Base-by-base conservation (phyloP, 2,797 vertebrate genomes). In the Triplophysa bombifrons region DNA sequence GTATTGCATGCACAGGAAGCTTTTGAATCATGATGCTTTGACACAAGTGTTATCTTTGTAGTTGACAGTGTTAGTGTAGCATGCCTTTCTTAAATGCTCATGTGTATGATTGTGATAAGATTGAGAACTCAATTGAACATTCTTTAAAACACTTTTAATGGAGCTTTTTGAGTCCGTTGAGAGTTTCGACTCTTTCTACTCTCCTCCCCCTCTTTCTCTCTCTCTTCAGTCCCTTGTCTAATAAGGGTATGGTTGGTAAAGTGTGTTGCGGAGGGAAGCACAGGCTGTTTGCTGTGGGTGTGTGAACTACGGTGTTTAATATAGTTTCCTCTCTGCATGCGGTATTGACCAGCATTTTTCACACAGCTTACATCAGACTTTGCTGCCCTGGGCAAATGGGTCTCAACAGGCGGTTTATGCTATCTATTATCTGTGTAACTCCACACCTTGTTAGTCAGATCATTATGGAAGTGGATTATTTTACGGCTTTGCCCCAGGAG, bases 401-500 rank as follows among this genome's bases (percentile, higher is more conserved):
- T 19, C 65, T 50, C 58, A 46, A 69, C 67, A 14, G 75, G 64
- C 65, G 78, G 55, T 72, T 85, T 81, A 80, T 76, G 46, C 71
- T 41, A 64, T 72, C 67, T 44, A 55, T 81, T 81, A 72, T 83
- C 41, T 16, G 27, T 34, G 38, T 72, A 78, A 71, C 71, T 83
- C 66, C 72, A 75, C 53, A 75, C 55, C 61, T 82, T 72, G 81
- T 61, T 70, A 58, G 72, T 74, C 75, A 82, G 27, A 80, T 83
- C 75, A 65, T 72, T 69, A 78, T 77, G 74, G 69, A 61, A 76
- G 73, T 83, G 75, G 78, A 79, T 85, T 84, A 80, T 63, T 81
- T 84, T 83, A 76, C 63, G 19, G 66, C 20, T 74, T 20, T 70
- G 64, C 56, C 38, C 44, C 46, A 34, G 56, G 58, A 79, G 56